Evolutionary conservation across 2,888 invertebrate genomes (phyloP), one percentile per base, ranked within the genome.

Genomic region (Ectobius pallidus): DNA sequence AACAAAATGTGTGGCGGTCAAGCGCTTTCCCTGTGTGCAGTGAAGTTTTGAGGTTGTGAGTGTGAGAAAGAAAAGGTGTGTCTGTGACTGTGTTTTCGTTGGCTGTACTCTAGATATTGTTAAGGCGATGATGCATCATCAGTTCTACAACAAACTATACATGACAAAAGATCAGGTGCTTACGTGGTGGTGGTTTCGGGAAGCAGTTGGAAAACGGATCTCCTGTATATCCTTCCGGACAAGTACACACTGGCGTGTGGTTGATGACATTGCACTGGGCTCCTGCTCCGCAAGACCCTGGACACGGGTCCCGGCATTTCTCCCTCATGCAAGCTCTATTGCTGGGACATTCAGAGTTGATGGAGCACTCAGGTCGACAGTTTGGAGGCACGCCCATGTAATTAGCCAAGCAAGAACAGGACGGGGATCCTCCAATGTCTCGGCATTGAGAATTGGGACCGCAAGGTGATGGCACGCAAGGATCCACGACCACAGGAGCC

Each of bases 201-300:
- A 85, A 83, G 80, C 93, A 93, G 77, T 86, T 89, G 74, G 85
- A 88, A 80, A 93, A 93, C 25, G 94, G 92, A 85, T 94, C 92
- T 25, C 94, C 94, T 3, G 86, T 88, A 78, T 89, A 92, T 67
- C 91, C 91, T 27, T 87, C 84, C 4, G 87, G 84, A 80, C 94
- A 94, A 44, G 88, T 88, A 80, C 94, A 94, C 77, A 90, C 89
- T 6, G 94, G 91, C n/a, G 90, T 86, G 80, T 94, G 94, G 79
- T 89, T 90, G 77, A 91, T 89, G 14, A 93, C 91, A 79, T 85
- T 86, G 79, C 94, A 94, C 75, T 88, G 84, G 0, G 93, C 91
- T 76, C 88, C 88, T 71, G 88, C 82, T 18, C 93, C 94, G 81
- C 94, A 94, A 11, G 90, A 89, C 52, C 91, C 92, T 11, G 90